Evolutionary conservation across 2,888 invertebrate species (phyloP).

Genomic region (Allygus modestus): DNA sequence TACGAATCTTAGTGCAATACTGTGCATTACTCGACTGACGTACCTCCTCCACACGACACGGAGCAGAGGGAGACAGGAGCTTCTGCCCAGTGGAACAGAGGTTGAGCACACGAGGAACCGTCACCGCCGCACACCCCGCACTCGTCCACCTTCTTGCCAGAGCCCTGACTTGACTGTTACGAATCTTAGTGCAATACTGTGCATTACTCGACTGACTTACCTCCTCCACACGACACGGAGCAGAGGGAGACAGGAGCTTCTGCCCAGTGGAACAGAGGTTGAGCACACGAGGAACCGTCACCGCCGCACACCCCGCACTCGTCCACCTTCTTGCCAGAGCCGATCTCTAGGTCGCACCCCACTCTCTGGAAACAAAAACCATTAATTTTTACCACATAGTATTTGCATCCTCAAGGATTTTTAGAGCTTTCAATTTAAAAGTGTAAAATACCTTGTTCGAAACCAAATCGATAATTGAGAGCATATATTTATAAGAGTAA

Average conservation of each 20-base stretch:
- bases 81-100: constrained; percentile 93
- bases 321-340: constrained; percentile 88
- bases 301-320: constrained; percentile 95
- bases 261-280: constrained; percentile 93
- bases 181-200: too few species aligned
- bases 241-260: constrained; percentile 90
- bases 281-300: constrained; percentile 89
- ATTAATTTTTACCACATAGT: constrained; percentile 22
- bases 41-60: constrained; percentile 96
- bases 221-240: constrained; percentile 95
- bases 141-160: constrained; percentile 88
- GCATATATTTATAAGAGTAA: too few species aligned
- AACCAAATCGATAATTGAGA: too few species aligned
- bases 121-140: constrained; percentile 96
- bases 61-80: constrained; percentile 92
- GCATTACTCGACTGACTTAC: constrained; percentile 79
- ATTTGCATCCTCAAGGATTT: too few species aligned
- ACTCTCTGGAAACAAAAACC: constrained; percentile 85
- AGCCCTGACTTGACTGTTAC: too few species aligned
- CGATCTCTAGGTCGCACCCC: constrained; percentile 90
- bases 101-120: constrained; percentile 88
- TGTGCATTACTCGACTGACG: too few species aligned
- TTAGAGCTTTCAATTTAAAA: too few species aligned
- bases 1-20: too few species aligned
- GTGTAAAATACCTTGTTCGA: too few species aligned